Base-by-base conservation (phyloP, 2,797 vertebrate species). In the Florisuga fusca region DNA sequence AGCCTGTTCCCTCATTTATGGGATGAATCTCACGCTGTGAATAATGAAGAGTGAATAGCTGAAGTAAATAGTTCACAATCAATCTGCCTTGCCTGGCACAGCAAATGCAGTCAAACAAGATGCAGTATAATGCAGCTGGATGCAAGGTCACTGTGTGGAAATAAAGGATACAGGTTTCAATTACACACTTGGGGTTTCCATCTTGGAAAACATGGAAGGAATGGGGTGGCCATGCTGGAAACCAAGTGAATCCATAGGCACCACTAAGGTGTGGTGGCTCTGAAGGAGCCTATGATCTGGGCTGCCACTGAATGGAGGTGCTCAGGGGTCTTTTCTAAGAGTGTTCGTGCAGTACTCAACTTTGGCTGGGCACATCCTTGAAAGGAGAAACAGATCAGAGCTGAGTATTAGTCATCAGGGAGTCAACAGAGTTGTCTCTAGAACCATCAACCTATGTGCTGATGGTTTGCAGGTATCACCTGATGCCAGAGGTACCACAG, bases 21-120 rank as follows among this genome's bases (percentile, higher is more conserved):
- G 93, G 78, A 87, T 89, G 91, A 93, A 67, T 83, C 91, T 95
- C 96, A 87, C 27, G 72, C 89, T 96, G 95, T 87, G 94, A 96
- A 95, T 96, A 92, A 95, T 82, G 95, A 93, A 90, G 74, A 95
- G 84, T 59, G 85, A 95, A 84, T 86, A 79, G 87, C 80, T 89
- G 92, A 90, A 94, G 67, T 89, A 90, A 96, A 93, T 50, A 82
- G 93, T 26, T 87, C 74, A 45, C 93, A 87, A 89, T 93, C 92
- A 90, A 84, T 90, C 93, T 90, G 61, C 90, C 79, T 69, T 45
- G 43, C 90, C 85, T 86, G 62, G 82, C 3, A 1, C 2, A 1
- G 76, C 67, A 59, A 87, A 67, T 6, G 31, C 77, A 84, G n/a
- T 90, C 93, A 91, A 73, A 90, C 80, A 41, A 51, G 53, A 41